Base-by-base conservation (phyloP, 2,888 invertebrate species). In the Trichogramma dendrolimi region DNA sequence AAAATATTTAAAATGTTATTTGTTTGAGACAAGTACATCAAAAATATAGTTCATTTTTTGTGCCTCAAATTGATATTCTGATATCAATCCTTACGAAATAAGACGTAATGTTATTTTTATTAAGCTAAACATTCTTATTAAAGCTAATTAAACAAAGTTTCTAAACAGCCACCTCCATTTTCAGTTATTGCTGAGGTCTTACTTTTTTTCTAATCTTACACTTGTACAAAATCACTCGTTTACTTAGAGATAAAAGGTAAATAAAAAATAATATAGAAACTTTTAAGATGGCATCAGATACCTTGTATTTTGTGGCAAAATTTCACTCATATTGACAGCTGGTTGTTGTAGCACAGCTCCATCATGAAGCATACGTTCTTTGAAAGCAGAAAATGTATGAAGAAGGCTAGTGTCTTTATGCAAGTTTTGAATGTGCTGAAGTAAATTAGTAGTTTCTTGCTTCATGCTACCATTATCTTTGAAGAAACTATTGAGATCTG, bases 201-300 rank as follows among this genome's bases (percentile, higher is more conserved):
- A 27, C 27, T 27, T 27, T 27, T 27, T 27, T 27, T 27, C 27
- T 27, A 27, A 27, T 27, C 27, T 27, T 27, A 27, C 27, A 27
- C 27, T 27, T 27, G 27, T 27, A 27, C 27, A 27, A 27, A 27
- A 27, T 27, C 27, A 27, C 27, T 27, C 27, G 4, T 42, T 49
- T 1, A 27, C 43, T 4, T 49, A 39, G n/a, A 41, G 47, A 38
- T 3, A 43, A 55, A 47, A 47, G 43, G 39, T 52, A 67, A 72
- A 27, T 41, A 41, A 6, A 55, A 4, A 51, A 47, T 44, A 48
- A 4, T 8, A 55, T 47, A n/a, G 2, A 27, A 60, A 58, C 14
- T 6, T 44, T 75, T 79, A 78, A 68, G 78, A 79, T 59, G 77
- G 77, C 76, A 75, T 76, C 58, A 79, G 70, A 71, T 79, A 79